These are phyloP conservation scores for Colinus virginianus DNA, from an alignment of 2,113 vertebrate genomes.

Conservation along the genomic window DNA sequence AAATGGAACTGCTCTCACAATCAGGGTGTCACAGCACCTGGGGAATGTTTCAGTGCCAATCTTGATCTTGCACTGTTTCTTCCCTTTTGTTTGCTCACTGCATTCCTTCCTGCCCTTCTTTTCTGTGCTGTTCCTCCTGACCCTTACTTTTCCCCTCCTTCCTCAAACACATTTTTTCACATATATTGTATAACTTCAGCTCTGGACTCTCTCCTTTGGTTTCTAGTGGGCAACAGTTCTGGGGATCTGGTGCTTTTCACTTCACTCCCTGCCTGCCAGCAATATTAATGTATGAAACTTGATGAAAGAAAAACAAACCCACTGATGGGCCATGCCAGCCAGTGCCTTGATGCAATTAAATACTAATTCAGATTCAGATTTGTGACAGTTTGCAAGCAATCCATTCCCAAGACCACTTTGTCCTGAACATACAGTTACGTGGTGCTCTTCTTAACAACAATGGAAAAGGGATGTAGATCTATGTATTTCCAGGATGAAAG, in stretches of 20 bases:
- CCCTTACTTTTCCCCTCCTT: not conserved
- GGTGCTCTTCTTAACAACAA: not conserved
- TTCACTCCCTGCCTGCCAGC: not conserved
- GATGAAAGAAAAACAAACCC: not conserved
- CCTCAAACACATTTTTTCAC: not conserved
- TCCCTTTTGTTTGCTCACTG: not conserved
- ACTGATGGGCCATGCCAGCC: not conserved
- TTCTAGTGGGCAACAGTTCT: not conserved
- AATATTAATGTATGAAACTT: not conserved
- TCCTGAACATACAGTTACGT: not conserved
- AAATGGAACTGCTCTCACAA: not conserved
- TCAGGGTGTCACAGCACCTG: not conserved
- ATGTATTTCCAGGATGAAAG: not conserved
- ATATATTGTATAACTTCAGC: not conserved
- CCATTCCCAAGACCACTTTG: not conserved
- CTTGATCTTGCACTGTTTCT: not conserved
- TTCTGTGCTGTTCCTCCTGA: not conserved
- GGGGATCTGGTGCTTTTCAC: not conserved
- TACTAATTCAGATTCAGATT: slow-evolving; percentile 25
- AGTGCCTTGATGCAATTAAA: not conserved
- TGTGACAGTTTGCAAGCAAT: not conserved
- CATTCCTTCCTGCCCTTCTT: not conserved
- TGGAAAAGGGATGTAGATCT: not conserved
- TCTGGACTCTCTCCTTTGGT: not conserved
- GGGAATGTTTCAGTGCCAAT: fast-evolving